A percentile compares a stretch with the other conserved stretches of the same genome.
Conservation (phyloP, 2,797 vertebrate genomes). For the Thamnophis elegans region DNA sequence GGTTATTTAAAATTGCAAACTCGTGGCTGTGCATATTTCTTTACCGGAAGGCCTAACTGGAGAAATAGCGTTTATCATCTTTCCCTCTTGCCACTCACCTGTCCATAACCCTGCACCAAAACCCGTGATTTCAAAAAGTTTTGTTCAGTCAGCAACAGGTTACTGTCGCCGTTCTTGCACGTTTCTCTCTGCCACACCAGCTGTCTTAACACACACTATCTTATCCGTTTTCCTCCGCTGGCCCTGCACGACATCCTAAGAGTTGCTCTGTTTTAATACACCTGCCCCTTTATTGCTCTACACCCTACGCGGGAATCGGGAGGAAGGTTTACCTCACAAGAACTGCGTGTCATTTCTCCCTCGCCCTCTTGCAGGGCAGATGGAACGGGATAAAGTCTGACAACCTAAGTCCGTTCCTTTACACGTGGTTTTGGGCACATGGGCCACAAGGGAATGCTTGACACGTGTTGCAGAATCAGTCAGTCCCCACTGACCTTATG, state of each 20-base stretch:
- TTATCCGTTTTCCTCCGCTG: neutral
- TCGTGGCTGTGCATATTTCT: neutral
- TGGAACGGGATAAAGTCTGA: no score
- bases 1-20: neutral
- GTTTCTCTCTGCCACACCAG: neutral
- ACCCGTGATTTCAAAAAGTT: neutral
- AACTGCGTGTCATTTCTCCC: accelerated
- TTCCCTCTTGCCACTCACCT: neutral
- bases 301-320: neutral
- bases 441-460: neutral
- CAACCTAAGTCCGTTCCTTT: neutral
- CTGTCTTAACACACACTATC: neutral
- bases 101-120: neutral
- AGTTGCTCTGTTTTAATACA: neutral
- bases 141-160: neutral
- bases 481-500: neutral
- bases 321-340: neutral
- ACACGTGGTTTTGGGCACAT: neutral
- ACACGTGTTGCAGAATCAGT: neutral
- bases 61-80: neutral
- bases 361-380: neutral
- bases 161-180: neutral
- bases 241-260: neutral
- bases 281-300: no score
- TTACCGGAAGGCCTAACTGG: neutral